Evolutionary conservation across 2,888 invertebrate species (phyloP), one percentile per base, ranked within the genome.

Genomic region (Drosophila mayaguana): DNA sequence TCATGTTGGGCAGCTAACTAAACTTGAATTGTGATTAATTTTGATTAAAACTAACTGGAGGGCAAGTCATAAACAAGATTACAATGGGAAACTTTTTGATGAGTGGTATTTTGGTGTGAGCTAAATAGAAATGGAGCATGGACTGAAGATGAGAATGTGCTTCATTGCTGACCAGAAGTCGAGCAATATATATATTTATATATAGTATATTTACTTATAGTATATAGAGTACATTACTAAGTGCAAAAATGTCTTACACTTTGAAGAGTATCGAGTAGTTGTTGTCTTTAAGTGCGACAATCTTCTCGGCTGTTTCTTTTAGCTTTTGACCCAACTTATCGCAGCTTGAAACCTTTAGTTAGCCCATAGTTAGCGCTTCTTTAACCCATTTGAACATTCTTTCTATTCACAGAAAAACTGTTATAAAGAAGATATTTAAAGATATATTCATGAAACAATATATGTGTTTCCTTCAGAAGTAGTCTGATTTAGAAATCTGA

Each of bases 1-100:
- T 69, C 59, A 34, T 43, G 28, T 28, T 40, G 18, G 22, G 25
- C 48, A 53, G 75, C 20, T 53, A 45, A 7, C 22, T 16, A 34
- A 32, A 34, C 22, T 22, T 22, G 18, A n/a, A 16, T 51, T 51
- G 32, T 18, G 18, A 22, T 36, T 61, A 56, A 76, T 32, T 63
- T 53, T 48, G 20, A 18, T 12, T 34, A 12, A 56, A 76, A 57
- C 43, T 25, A n/a, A 51, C 50, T 25, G 51, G 28, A 55, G 54
- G 34, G 25, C 67, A 14, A 55, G 16, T 53, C 51, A 42, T 50
- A 43, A 51, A 34, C 57, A 51, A 67, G 25, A 32, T 22, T 34
- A 66, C 67, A 43, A 50, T 63, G 51, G 8, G 63, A 64, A 40
- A 50, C 28, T 63, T 62, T 53, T 36, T 18, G 43, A 43, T 43